Conservation (phyloP, 2,797 vertebrate species). For the Channallabes apus region DNA sequence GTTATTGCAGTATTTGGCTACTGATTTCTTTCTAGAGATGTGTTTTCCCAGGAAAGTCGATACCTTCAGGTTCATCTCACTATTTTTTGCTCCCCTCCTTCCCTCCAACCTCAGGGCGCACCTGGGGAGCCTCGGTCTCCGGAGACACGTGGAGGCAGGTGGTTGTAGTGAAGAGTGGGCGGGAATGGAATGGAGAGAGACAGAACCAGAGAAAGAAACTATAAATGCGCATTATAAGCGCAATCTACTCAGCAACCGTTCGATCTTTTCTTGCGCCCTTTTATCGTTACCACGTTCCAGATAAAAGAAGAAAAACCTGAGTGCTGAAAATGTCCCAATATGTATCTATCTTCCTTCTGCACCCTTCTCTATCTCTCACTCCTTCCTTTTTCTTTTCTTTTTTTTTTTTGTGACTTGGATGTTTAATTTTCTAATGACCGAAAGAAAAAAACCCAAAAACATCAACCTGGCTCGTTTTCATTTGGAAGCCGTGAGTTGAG, state of each 20-base stretch:
- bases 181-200: not conserved
- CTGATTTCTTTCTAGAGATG: constrained; percentile 75
- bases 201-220: not conserved
- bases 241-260: constrained; percentile 33
- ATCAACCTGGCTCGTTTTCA: constrained; percentile 54
- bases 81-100: constrained; percentile 63
- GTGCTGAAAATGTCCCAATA: constrained; percentile 30
- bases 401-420: not conserved
- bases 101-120: constrained; percentile 59
- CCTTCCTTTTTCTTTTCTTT: not conserved
- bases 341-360: not conserved
- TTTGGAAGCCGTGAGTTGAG: constrained; percentile 45
- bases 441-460: constrained; percentile 47
- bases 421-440: constrained; percentile 53
- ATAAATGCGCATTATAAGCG: not conserved
- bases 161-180: not conserved
- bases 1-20: constrained; percentile 73
- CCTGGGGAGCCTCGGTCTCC: constrained; percentile 61
- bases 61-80: constrained; percentile 73
- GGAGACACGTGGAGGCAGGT: constrained; percentile 26
- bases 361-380: not conserved
- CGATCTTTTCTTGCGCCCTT: constrained; percentile 36
- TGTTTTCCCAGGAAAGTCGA: constrained; percentile 80
- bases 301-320: constrained; percentile 50
- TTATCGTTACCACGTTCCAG: constrained; percentile 42